Conservation (phyloP, 2,797 vertebrate species). For the Brachyalestes nurse region DNA sequence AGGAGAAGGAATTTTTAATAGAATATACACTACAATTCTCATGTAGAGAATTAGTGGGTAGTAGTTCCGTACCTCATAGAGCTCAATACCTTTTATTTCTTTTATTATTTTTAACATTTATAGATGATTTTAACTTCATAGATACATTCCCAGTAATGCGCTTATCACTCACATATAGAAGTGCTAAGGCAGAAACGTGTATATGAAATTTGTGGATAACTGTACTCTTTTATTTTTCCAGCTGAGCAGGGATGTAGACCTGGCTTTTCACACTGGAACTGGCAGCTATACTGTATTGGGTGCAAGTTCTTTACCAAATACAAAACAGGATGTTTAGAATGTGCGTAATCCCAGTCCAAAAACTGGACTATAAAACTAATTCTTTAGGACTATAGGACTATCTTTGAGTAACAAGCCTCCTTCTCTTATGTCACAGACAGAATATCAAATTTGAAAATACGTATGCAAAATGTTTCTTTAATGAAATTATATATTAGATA, state of each 20-base stretch:
- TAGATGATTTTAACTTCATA: slow-evolving; percentile 2
- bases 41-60: neutral
- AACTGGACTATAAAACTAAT: neutral
- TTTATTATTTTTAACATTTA: slow-evolving; percentile 28
- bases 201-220: slow-evolving; percentile 38
- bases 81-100: neutral
- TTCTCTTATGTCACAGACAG: neutral
- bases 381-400: neutral
- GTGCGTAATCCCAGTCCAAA: neutral
- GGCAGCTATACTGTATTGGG: slow-evolving; percentile 67
- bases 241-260: slow-evolving; percentile 50
- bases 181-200: neutral
- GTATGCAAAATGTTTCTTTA: neutral
- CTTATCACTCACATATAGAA: slow-evolving; percentile 27
- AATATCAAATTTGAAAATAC: neutral
- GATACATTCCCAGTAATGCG: slow-evolving; percentile 5
- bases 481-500: neutral
- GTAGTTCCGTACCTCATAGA: slow-evolving; percentile 20
- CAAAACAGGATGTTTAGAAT: neutral
- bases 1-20: neutral
- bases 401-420: neutral
- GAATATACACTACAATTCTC: slow-evolving; percentile 2
- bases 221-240: neutral
- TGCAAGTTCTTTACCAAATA: slow-evolving; percentile 43
- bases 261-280: slow-evolving; percentile 73